Evolutionary conservation across 2,113 vertebrate species (phyloP).

Genomic region (Cariama cristata): DNA sequence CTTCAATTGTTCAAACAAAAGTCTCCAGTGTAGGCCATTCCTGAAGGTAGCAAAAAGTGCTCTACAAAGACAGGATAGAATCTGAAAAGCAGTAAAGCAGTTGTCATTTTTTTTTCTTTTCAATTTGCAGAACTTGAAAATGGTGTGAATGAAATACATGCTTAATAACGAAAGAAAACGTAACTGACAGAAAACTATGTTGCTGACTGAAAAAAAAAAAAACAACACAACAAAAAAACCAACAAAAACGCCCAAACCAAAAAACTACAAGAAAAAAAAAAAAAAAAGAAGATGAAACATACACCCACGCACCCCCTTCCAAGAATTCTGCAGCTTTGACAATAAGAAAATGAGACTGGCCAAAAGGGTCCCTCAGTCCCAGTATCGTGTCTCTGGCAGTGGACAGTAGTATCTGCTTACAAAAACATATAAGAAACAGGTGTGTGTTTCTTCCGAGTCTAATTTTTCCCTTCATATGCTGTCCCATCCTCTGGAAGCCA

Average conservation of each 20-base stretch:
- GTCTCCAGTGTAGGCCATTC: background rate
- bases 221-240: no score
- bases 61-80: background rate
- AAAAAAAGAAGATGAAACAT: background rate
- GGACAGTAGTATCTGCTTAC: background rate
- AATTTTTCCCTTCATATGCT: background rate
- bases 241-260: background rate
- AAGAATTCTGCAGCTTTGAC: background rate
- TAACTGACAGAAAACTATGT: background rate
- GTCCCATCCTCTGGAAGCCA: background rate
- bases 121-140: background rate
- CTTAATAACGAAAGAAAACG: background rate
- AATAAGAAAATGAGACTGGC: background rate
- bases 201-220: background rate
- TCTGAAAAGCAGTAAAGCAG: background rate
- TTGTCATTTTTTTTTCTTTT: no score
- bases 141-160: rapidly evolving
- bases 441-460: background rate
- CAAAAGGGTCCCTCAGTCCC: background rate
- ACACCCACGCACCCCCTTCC: rapidly evolving
- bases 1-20: background rate
- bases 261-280: background rate
- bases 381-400: background rate
- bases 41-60: background rate
- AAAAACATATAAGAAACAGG: background rate